A percentile compares a stretch with the other conserved stretches of the same genome.
These are phyloP conservation scores for Nudaria mundana DNA, from an alignment of 2,888 invertebrate genomes.

Conservation along the genomic window DNA sequence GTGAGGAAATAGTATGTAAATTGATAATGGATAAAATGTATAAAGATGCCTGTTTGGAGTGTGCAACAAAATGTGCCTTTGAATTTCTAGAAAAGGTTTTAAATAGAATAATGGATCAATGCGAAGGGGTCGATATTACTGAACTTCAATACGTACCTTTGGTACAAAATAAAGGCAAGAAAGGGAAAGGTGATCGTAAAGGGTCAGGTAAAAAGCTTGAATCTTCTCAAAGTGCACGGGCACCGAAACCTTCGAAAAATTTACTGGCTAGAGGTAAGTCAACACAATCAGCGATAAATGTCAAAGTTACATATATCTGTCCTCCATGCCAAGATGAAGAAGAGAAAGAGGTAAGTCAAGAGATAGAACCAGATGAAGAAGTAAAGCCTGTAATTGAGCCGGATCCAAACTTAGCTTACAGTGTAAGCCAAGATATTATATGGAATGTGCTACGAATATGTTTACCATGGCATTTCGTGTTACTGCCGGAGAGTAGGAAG, in stretches of 20 bases:
- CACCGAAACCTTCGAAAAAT: conserved; percentile 42
- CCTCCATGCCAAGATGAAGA: conserved; percentile 55
- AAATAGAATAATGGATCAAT: conserved; percentile 50
- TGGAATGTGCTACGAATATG: conserved; percentile 66
- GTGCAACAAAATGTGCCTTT: conserved; percentile 55
- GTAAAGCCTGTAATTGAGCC: conserved; percentile 40
- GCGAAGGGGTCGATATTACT: conserved; percentile 58
- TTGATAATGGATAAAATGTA: conserved; percentile 60
- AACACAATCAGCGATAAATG: conserved; percentile 48
- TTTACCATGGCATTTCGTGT: conserved; percentile 65
- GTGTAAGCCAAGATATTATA: conserved; percentile 59
- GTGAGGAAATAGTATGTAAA: conserved; percentile 69
- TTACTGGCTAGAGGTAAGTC: conserved; percentile 32
- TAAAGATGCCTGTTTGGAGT: conserved; percentile 57
- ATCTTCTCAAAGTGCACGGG: conserved; percentile 49
- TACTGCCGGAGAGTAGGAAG: conserved; percentile 49
- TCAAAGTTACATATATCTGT: conserved; percentile 59
- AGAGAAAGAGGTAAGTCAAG: conserved; percentile 47
- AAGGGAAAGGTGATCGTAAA: conserved; percentile 3
- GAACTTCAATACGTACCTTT: conserved; percentile 53
- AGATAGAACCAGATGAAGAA: conserved; percentile 49
- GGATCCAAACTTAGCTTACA: conserved; percentile 54
- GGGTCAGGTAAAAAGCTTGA: conserved; percentile 41
- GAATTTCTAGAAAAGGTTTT: conserved; percentile 56
- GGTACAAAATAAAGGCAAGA: conserved; percentile 44